phyloP scores from a whole-genome alignment of 2,797 vertebrate species.

The Cichlasoma orientale region DNA sequence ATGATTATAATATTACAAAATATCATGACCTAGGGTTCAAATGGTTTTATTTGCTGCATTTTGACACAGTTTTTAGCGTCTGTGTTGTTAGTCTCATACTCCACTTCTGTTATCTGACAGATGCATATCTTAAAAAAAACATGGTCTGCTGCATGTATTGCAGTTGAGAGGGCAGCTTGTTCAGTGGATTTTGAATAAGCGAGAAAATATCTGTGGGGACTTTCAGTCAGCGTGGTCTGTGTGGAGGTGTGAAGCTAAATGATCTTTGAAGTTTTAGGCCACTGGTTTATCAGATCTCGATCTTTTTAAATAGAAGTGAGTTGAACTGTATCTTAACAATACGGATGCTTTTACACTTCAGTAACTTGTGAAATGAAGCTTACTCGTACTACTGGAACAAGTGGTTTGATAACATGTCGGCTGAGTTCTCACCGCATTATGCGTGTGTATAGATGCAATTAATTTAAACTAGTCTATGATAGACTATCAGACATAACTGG shows the following conservation, averaged over 20 bases:
- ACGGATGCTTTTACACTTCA: not conserved
- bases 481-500: not conserved
- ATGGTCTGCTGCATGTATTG: not conserved
- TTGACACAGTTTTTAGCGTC: not conserved
- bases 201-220: not conserved
- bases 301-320: not conserved
- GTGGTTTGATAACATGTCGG: not conserved
- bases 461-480: not conserved
- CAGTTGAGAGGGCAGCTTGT: too few species aligned
- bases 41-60: not conserved
- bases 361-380: not conserved
- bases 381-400: not conserved
- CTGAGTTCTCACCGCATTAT: not conserved
- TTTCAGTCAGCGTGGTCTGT: not conserved
- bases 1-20: not conserved
- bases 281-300: not conserved
- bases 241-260: not conserved
- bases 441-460: not conserved
- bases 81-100: not conserved
- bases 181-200: not conserved
- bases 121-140: not conserved
- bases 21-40: not conserved
- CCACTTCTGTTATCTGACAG: not conserved
- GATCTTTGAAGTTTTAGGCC: not conserved
- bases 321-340: not conserved